phyloP scores from a whole-genome alignment of 2,888 invertebrate genomes.

The Hecatera dysodea region DNA sequence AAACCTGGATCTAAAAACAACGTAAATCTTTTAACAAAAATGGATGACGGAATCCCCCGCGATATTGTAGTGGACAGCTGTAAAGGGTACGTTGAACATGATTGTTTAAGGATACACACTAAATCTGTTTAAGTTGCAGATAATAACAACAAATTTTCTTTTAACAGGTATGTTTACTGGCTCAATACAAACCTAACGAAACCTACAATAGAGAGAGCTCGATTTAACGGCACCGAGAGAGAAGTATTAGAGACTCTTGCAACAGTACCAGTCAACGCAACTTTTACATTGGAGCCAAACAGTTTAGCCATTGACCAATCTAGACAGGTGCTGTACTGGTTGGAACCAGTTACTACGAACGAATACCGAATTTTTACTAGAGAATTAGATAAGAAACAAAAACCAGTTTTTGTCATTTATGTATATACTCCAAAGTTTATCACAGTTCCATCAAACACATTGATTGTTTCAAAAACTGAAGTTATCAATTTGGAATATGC shows the following conservation, averaged over 20 bases:
- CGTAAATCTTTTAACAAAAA: conserved; percentile 81
- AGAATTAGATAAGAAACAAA: background rate
- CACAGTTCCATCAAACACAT: background rate
- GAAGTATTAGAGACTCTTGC: conserved; percentile 61
- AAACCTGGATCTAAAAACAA: conserved; percentile 73
- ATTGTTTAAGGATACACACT: background rate
- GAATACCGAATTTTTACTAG: background rate
- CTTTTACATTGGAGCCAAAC: background rate
- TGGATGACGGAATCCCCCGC: conserved; percentile 67
- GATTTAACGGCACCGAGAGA: conserved; percentile 92
- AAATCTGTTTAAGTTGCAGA: background rate
- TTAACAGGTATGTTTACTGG: conserved; percentile 94
- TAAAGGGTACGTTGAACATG: conserved; percentile 59
- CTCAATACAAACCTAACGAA: conserved; percentile 93
- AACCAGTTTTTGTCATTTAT: background rate
- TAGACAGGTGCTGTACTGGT: background rate
- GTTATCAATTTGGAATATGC: background rate
- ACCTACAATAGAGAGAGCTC: conserved; percentile 94
- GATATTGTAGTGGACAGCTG: conserved; percentile 25
- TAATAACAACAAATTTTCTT: background rate
- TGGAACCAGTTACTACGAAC: background rate
- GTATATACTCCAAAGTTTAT: fast-evolving
- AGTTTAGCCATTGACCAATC: background rate
- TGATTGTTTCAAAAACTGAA: background rate
- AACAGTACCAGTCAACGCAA: background rate